phyloP scores from a whole-genome alignment of 2,888 invertebrate species.

The Andrena chrysosceles region DNA sequence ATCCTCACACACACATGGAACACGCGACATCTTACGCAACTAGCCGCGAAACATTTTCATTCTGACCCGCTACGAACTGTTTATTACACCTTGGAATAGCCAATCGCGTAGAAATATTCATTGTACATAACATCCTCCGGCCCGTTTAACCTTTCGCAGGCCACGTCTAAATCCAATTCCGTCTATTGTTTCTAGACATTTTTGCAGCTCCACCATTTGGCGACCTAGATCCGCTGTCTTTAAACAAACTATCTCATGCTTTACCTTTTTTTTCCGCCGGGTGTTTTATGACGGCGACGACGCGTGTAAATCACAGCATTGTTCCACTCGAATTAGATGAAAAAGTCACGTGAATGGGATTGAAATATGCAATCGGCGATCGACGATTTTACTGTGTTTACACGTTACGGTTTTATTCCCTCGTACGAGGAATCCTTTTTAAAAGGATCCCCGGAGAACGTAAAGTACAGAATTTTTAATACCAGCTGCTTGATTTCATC shows the following conservation, averaged over 20 bases:
- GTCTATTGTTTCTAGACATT: not conserved
- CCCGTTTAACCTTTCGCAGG: not conserved
- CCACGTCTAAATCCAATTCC: not conserved
- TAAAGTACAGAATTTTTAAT: too few relatives aligned
- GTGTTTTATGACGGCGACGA: constrained; percentile 12
- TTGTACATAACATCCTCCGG: not conserved
- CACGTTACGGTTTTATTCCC: not conserved
- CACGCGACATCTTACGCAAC: too few relatives aligned
- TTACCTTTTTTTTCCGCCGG: not conserved
- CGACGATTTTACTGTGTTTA: not conserved
- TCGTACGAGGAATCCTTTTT: too few relatives aligned
- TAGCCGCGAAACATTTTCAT: too few relatives aligned
- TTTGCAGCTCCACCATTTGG: not conserved
- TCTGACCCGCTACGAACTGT: too few relatives aligned
- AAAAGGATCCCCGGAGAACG: too few relatives aligned
- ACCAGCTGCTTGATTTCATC: too few relatives aligned
- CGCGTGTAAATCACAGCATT: constrained; percentile 34
- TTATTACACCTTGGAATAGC: too few relatives aligned
- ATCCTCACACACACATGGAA: too few relatives aligned
- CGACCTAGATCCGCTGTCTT: constrained; percentile 28
- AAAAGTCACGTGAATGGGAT: not conserved
- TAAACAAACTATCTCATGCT: constrained; percentile 28
- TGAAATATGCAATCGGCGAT: not conserved
- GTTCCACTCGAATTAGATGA: constrained; percentile 10
- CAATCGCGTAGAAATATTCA: not conserved